Conservation (phyloP, 2,113 vertebrate species). For the Vidua chalybeata region DNA sequence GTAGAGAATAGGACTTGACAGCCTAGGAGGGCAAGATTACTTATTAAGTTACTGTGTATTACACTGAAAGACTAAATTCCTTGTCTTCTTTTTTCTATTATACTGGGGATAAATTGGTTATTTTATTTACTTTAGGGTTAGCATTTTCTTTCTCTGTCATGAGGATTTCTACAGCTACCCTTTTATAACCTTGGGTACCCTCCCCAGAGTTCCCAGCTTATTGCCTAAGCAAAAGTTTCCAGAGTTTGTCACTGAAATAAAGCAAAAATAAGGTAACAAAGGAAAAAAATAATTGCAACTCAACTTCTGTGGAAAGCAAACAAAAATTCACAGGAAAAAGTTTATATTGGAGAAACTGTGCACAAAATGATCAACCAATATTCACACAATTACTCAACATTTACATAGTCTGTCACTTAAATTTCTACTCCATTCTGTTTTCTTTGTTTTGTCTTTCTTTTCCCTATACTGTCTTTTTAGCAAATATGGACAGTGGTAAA, state of each 20-base stretch:
- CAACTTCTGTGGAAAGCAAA: background rate
- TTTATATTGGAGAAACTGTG: background rate
- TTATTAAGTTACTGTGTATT: background rate
- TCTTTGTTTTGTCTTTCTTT: background rate
- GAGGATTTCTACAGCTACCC: background rate
- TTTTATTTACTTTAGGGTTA: background rate
- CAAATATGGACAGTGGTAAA: background rate
- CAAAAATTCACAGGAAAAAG: background rate
- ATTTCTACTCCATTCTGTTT: background rate
- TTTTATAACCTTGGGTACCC: background rate
- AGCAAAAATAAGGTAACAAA: background rate
- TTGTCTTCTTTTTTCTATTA: background rate
- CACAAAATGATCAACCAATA: background rate
- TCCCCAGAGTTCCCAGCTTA: background rate
- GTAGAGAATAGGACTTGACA: background rate
- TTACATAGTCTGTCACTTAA: background rate
- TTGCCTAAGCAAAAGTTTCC: background rate
- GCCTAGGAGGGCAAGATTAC: background rate
- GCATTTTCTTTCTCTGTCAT: background rate
- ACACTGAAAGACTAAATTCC: background rate
- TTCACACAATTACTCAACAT: background rate
- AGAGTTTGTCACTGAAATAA: background rate
- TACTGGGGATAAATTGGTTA: background rate
- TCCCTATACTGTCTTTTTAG: background rate
- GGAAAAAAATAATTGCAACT: background rate